Conservation (phyloP, 2,797 vertebrate genomes). For the Myotis findleyi region DNA sequence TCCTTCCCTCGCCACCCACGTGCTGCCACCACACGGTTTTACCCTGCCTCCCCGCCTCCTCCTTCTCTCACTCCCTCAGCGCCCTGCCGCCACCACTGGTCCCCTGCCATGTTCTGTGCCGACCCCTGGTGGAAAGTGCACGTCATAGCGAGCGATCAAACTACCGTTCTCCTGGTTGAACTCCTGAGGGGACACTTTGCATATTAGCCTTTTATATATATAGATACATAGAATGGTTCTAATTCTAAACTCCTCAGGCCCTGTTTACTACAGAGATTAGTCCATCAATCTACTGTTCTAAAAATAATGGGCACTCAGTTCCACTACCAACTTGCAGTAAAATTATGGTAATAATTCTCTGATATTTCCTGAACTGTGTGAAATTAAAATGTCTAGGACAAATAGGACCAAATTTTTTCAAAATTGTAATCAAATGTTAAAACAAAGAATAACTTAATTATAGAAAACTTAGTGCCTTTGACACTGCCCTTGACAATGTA, state of each 20-base stretch:
- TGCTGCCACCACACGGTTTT: no score
- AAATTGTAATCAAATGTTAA: constrained; percentile 57
- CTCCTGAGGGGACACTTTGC: no score
- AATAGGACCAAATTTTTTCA: constrained; percentile 21
- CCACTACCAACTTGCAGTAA: not conserved
- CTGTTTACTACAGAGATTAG: not conserved
- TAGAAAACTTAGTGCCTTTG: constrained; percentile 49
- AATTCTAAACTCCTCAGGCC: not conserved
- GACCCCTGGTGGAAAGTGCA: no score
- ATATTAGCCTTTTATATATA: no score
- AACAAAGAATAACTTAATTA: constrained; percentile 63
- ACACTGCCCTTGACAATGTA: constrained; percentile 32
- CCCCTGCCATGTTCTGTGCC: no score
- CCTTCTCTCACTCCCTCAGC: no score
- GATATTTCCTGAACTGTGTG: constrained; percentile 7
- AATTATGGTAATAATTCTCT: not conserved
- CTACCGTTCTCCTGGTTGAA: no score
- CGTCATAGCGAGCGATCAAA: no score
- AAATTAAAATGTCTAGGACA: constrained; percentile 55
- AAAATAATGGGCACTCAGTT: constrained; percentile 35
- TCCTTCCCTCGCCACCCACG: no score
- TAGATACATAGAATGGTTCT: not conserved
- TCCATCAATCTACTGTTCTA: not conserved
- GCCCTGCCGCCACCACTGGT: no score
- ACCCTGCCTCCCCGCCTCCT: no score